A percentile compares a stretch with the other conserved stretches of the same genome.
These are phyloP conservation scores for Cariama cristata DNA, from an alignment of 2,113 vertebrate species.

Conservation along the genomic window DNA sequence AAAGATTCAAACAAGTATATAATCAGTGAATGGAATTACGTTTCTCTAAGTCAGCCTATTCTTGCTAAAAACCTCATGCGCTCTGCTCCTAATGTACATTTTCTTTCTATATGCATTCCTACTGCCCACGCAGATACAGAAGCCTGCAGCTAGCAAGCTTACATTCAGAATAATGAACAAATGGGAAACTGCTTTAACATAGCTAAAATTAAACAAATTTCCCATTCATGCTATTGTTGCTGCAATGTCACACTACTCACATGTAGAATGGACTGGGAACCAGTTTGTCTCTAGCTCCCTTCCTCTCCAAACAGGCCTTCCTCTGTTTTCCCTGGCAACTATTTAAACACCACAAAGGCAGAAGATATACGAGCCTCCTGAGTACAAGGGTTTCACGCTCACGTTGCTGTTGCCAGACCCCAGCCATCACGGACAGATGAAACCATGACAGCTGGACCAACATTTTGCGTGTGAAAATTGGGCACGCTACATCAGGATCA, in stretches of 20 bases:
- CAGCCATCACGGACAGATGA: neutral
- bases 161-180: neutral
- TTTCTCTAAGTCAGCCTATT: neutral
- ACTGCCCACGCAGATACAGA: neutral
- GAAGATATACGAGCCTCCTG: neutral
- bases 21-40: neutral
- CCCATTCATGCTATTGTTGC: neutral
- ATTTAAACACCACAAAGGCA: neutral
- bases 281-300: neutral
- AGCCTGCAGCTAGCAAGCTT: neutral
- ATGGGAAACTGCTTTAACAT: neutral
- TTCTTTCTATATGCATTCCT: neutral
- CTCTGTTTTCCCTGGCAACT: neutral
- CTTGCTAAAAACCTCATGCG: neutral
- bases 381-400: neutral
- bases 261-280: neutral
- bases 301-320: neutral
- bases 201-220: neutral
- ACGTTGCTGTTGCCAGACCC: neutral
- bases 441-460: neutral
- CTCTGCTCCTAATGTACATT: neutral
- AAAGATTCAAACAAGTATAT: neutral
- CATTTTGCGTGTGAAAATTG: rapidly evolving
- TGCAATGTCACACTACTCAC: neutral
- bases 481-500: rapidly evolving